Base-by-base conservation (phyloP, 1,140 invertebrate species). In the Drosophila jambulina region DNA sequence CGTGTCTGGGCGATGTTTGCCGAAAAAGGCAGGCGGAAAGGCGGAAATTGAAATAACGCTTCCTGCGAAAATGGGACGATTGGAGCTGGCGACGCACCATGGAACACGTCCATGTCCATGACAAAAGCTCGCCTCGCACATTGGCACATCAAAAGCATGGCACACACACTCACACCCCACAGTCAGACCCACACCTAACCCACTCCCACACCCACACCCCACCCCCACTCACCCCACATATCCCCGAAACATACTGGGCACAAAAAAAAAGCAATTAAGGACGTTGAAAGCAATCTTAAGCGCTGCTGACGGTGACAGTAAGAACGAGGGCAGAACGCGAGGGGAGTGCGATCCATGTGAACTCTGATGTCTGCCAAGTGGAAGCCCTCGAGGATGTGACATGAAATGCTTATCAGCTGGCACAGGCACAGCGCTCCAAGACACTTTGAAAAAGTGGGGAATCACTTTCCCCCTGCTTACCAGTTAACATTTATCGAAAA, bases 221-320 rank as follows among this genome's bases (percentile, higher is more conserved):
- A 15, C 29, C 23, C 17, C 27, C 25, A 25, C 25, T 15, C 12
- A 19, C 7, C 8, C 19, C 32, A 45, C 21, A 21, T 21, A 43
- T 2, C 51, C 19, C 51, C 32, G 10, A 38, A 56, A 56, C 34
- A 54, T 25, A 75, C 58, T 38, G 34, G 38, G 42, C 53, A 74
- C 61, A 43, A 48, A 86, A 90, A 90, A 90, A 91, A 91, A 91
- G 88, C 88, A 91, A 91, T 91, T 91, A 91, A 91, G 88, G 49
- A 88, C 88, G 87, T 88, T 91, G 88, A 91, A 91, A 91, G 88
- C 88, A 91, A 88, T 90, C 85, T 88, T 88, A 88, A 88, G 85
- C 85, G 81, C 81, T 78, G 75, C 84, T 88, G 81, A 84, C 81
- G 80, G 80, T 90, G 85, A 84, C 80, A 90, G 81, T 90, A 81